Percentiles rank a stretch among this genome's conserved stretches.
phyloP scores from a whole-genome alignment of 2,888 invertebrate species.

The Glaucopsyche alexis region DNA sequence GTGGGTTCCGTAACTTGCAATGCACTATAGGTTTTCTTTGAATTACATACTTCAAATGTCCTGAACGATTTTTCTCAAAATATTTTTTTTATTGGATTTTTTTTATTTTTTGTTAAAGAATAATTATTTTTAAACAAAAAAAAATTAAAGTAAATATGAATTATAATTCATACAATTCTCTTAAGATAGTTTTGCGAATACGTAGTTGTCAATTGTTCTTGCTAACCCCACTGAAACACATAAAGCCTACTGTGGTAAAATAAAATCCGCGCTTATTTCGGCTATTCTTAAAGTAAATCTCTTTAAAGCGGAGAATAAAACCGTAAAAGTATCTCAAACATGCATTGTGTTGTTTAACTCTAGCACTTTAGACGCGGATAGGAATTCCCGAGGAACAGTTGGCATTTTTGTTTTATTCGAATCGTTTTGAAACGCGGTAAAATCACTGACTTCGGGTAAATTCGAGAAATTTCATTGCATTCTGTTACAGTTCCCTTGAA shows the following conservation, averaged over 20 bases:
- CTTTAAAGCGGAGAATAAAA: slow-evolving; percentile 20
- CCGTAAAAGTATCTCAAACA: slow-evolving; percentile 22
- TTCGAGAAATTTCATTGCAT: not conserved
- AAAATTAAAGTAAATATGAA: too few relatives aligned
- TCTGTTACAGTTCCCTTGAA: not conserved
- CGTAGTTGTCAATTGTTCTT: too few relatives aligned
- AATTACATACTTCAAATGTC: too few relatives aligned
- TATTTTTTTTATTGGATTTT: too few relatives aligned
- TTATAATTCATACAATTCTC: too few relatives aligned
- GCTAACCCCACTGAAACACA: not conserved
- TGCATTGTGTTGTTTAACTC: slow-evolving; percentile 22
- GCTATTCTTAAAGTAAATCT: slow-evolving; percentile 9
- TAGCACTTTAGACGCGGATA: slow-evolving; percentile 22
- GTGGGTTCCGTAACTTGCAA: too few relatives aligned
- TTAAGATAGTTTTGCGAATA: too few relatives aligned
- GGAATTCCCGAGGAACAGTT: slow-evolving; percentile 17
- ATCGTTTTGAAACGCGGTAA: slow-evolving; percentile 3
- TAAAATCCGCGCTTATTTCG: not conserved
- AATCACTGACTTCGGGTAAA: slow-evolving; percentile 4
- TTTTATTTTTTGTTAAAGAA: too few relatives aligned
- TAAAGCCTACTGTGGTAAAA: slow-evolving; percentile 1
- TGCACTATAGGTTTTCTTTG: too few relatives aligned
- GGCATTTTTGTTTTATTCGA: slow-evolving; percentile 17
- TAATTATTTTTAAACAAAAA: not conserved
- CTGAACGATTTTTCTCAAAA: too few relatives aligned